A percentile compares a stretch with the other conserved stretches of the same genome.
phyloP scores from a whole-genome alignment of 2,888 invertebrate species.

The Tipula confusa region DNA sequence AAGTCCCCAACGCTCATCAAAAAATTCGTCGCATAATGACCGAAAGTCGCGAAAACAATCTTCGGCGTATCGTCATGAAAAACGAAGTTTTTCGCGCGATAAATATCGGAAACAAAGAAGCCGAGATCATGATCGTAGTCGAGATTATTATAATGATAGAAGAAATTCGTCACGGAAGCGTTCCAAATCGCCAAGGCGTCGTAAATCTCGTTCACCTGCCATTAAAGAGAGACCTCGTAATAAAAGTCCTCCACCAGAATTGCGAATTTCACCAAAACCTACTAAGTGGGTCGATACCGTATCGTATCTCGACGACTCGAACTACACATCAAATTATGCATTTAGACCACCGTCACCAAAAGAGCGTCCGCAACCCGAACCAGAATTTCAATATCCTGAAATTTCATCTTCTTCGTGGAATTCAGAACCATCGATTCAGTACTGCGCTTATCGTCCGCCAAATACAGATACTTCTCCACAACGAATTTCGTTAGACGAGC shows the following conservation, averaged over 20 bases:
- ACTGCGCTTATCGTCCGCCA: neutral
- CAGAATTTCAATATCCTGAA: neutral
- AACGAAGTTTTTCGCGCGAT: neutral
- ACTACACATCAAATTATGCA: neutral
- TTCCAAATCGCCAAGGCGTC: neutral
- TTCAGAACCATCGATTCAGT: neutral
- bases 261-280: neutral
- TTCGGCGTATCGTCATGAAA: neutral
- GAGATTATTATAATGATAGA: neutral
- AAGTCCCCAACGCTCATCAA: neutral
- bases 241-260: neutral
- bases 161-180: neutral
- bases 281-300: neutral
- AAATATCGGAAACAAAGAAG: neutral
- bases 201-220: neutral
- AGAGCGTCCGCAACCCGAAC: neutral
- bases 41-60: neutral
- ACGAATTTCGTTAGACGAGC: neutral
- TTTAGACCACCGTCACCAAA: neutral
- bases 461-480: neutral
- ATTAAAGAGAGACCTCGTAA: neutral
- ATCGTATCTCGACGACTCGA: neutral
- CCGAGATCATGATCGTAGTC: neutral
- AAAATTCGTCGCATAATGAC: neutral
- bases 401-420: conserved; percentile 26